Evolutionary conservation across 1,140 invertebrate genomes (phyloP), one percentile per base, ranked within the genome.

Genomic region (Bombus pascuorum): DNA sequence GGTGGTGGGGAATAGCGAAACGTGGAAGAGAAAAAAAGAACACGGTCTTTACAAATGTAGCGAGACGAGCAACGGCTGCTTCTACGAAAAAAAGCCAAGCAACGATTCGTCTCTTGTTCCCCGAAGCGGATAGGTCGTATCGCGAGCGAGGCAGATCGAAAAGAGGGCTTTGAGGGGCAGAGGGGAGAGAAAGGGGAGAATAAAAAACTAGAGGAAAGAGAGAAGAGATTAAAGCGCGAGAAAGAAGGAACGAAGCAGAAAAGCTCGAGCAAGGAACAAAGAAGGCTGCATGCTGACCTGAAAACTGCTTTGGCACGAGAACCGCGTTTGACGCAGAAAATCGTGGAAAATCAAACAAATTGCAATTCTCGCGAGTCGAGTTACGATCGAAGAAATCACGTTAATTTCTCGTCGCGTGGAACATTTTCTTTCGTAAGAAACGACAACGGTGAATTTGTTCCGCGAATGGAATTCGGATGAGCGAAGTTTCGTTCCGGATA

Each of bases 61-160:
- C 89, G 85, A 87, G 90, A 89, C 84, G 88, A 88, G 87, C 87
- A 89, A 86, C 85, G 84, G 53, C 83, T 83, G 85, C 22, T 77
- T 62, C 87, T 66, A 83, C 87, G 90, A 87, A 72, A 80, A 39
- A 70, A 34, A 79, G 65, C 34, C n/a, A 66, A 68, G 32, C 59
- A 79, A 57, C 73, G 44, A 57, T 57, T 75, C 78, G 32, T 42
- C 34, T 34, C 34, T 53, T 10, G 18, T n/a, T 57, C 25, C 34
- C 34, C 44, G 70, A 32, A 82, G 39, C 59, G 72, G 25, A 66
- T 44, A 62, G 65, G 65, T 37, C 13, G 34, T 13, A 28, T 81
- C 79, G 79, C 34, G 47, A 25, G 15, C 44, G 28, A 13, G 12
- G 13, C 42, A n/a, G 10, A 44, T 73, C 53, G 70, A 57, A 81